Evolutionary conservation across 1,140 invertebrate genomes (phyloP), one percentile per base, ranked within the genome.

Genomic region (Drosophila lacertosa): DNA sequence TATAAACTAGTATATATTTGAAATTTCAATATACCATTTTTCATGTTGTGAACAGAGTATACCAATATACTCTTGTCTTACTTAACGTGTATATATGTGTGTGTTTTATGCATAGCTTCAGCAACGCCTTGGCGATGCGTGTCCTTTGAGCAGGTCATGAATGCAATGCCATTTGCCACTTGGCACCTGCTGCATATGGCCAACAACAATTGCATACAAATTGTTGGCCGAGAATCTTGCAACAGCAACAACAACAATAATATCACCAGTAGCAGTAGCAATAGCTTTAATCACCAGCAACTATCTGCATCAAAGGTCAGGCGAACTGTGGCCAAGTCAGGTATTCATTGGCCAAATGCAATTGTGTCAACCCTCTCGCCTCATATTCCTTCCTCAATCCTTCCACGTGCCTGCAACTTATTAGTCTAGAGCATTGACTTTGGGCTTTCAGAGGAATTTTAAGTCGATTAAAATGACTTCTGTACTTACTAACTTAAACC

Each of bases 291-390:
- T n/a, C n/a, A n/a, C n/a, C 32, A 6, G 6, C 13, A 20, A 39
- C 24, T 4, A n/a, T n/a, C n/a, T n/a, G 47, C 18, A 29, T 62
- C 58, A 53, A 53, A 63, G 26, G 60, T 63, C 24, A 33, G 24
- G 33, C 37, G 9, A 35, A 39, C 11, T 13, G 29, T 33, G 57
- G 32, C 18, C 16, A 51, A 24, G 11, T 62, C 47, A 51, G 26
- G 26, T 68, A 45, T 62, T 68, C 58, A 68, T 68, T 62, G 35
- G 18, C 58, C 58, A 35, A 68, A 67, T 67, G 57, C 45, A 67
- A 67, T 67, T 67, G 64, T 51, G 35, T 60, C 64, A 42, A n/a
- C 1, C 4, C 22, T 10, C 9, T 2, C n/a, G 0, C 0, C 22
- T 2, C 5, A 22, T 1, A 1, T 2, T 2, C 22, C 0, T 9